Base-by-base conservation (phyloP, 2,888 invertebrate genomes). In the Cabera pusaria region DNA sequence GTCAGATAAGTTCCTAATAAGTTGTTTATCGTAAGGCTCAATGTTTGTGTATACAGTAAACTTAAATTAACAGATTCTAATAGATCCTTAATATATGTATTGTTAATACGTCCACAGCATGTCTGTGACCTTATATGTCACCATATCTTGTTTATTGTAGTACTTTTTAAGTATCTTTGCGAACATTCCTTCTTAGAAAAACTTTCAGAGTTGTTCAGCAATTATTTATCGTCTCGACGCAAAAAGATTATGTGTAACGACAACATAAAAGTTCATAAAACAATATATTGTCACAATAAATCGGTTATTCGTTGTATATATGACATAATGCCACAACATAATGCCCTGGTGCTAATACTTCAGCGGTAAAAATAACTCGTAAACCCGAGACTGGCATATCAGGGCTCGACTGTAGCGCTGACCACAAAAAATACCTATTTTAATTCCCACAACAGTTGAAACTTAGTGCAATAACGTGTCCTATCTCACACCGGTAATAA, bases 401-500 rank as follows among this genome's bases (percentile, higher is more conserved):
- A 61, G 61, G 56, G 61, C 61, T 48, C 34, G 54, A 59, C 54
- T 49, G 56, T 44, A 37, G 56, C 24, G 26, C 52, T 76, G 73
- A 81, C 84, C 79, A 69, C 77, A 79, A 80, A 79, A 78, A 76
- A 70, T 67, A 72, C 40, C 47, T 70, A 79, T 84, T 84, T 84
- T 83, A 82, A 84, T 84, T 45, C 70, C 67, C 62, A 56, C 72
- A 61, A 70, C 67, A 66, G 70, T 68, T 71, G 57, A 82, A 84
- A 86, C 78, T 86, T 85, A 72, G 75, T 69, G 82, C 86, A 80
- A 86, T 86, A 87, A 85, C 84, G 83, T 72, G 73, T 83, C 81
- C 84, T 84, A 85, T 83, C 81, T 85, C 87, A 79, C 84, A 84
- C 85, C 80, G 84, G 81, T 68, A 79, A 87, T 87, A 87, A 87